Evolutionary conservation across 1,140 invertebrate genomes (phyloP).

Genomic region (Protaetia brevitarsis): DNA sequence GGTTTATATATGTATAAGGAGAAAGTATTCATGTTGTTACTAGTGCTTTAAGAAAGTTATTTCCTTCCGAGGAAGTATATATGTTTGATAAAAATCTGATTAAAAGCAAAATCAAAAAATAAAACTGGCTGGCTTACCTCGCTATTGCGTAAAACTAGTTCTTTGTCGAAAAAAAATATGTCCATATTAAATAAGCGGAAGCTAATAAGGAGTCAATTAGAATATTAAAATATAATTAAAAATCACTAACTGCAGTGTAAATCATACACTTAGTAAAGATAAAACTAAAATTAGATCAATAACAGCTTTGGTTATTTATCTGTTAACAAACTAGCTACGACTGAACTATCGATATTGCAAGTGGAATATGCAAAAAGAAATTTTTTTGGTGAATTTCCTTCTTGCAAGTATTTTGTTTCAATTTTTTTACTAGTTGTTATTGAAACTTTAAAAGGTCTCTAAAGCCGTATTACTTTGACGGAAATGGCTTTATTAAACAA

Average conservation of each 20-base stretch:
- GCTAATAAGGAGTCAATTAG: not conserved
- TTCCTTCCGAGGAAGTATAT: too few species aligned
- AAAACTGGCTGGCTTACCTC: not conserved
- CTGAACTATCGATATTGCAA: not conserved
- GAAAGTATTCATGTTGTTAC: too few species aligned
- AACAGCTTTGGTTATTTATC: not conserved
- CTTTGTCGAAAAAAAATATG: not conserved
- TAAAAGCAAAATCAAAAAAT: too few species aligned
- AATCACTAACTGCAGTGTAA: not conserved
- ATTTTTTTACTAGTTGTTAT: too few species aligned
- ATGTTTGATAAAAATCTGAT: too few species aligned
- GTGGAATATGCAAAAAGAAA: not conserved
- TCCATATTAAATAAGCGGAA: not conserved
- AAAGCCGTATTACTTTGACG: too few species aligned
- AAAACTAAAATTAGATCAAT: not conserved
- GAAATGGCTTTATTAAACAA: too few species aligned
- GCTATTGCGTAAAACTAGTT: not conserved
- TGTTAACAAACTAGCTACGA: slow-evolving; percentile 1
- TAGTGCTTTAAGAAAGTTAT: too few species aligned
- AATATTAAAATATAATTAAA: too few species aligned
- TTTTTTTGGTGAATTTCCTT: not conserved
- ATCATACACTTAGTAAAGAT: slow-evolving; percentile 2
- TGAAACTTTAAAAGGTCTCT: too few species aligned
- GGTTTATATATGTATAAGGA: too few species aligned
- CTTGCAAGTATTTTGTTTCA: not conserved